Percentiles rank a stretch among this genome's conserved stretches.
phyloP scores from a whole-genome alignment of 2,797 vertebrate genomes.

The Pseudomugil gertrudae region DNA sequence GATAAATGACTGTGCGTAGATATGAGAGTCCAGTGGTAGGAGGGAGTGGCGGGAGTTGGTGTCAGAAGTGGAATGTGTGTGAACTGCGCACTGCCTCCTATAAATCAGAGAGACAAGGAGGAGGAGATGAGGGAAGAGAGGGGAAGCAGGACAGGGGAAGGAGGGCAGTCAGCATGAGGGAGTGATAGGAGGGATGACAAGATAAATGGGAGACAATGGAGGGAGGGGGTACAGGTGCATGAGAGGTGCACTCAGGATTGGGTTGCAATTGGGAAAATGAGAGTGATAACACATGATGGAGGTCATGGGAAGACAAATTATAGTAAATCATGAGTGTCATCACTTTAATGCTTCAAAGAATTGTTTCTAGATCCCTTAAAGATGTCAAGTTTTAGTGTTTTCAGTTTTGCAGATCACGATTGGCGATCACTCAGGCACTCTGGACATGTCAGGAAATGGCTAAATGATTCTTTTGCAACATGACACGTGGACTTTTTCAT shows the following conservation, averaged over 20 bases:
- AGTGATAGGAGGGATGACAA: constrained; percentile 51
- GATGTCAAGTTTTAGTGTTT: not conserved
- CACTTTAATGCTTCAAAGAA: constrained; percentile 13
- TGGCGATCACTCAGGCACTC: constrained; percentile 2
- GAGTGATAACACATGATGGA: constrained; percentile 16
- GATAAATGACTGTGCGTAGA: constrained; percentile 67
- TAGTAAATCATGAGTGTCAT: constrained; percentile 13
- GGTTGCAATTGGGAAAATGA: constrained; percentile 20
- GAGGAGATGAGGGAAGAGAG: constrained; percentile 45
- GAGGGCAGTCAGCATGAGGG: constrained; percentile 46
- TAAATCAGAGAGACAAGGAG: constrained; percentile 76
- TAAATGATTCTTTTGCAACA: not conserved
- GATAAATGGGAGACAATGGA: constrained; percentile 59
- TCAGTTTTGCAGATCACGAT: not conserved
- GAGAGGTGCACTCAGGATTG: constrained; percentile 23
- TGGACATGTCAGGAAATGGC: constrained; percentile 1
- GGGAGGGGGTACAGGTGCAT: constrained; percentile 65
- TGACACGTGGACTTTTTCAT: not conserved
- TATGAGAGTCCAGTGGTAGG: constrained; percentile 71
- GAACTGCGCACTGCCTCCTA: constrained; percentile 75
- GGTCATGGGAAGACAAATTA: constrained; percentile 34
- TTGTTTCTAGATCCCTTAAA: constrained; percentile 11
- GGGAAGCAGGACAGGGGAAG: constrained; percentile 39
- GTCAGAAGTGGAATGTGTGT: constrained; percentile 79
- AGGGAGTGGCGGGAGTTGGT: constrained; percentile 21